Evolutionary conservation across 2,113 vertebrate species (phyloP).

Genomic region (Chaenocephalus aceratus): DNA sequence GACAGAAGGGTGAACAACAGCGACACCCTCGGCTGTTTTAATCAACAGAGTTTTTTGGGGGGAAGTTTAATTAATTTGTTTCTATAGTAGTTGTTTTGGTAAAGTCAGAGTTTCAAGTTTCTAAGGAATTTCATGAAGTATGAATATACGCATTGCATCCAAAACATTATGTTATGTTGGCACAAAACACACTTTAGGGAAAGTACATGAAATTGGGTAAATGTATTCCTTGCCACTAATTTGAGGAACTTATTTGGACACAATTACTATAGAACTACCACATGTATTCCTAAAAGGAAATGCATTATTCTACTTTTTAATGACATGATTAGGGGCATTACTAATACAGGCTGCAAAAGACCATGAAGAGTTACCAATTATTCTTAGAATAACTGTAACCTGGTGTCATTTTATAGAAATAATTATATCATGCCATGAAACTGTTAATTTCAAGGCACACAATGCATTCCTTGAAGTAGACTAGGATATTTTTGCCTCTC

Average conservation of each 20-base stretch:
- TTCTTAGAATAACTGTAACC: background rate
- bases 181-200: too few relatives aligned
- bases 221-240: too few relatives aligned
- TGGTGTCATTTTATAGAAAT: background rate
- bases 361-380: background rate
- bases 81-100: background rate
- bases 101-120: constrained; percentile 7
- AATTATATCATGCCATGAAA: background rate
- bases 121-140: constrained; percentile 8
- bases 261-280: background rate
- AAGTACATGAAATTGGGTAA: too few relatives aligned
- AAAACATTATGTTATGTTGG: too few relatives aligned
- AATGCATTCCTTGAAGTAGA: background rate
- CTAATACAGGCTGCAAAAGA: background rate
- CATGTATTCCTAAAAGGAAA: background rate
- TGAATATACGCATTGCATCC: background rate
- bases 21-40: background rate
- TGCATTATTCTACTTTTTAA: background rate
- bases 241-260: background rate
- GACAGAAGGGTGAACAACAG: constrained; percentile 19
- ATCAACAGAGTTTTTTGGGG: background rate
- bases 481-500: background rate
- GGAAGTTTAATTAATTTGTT: background rate
- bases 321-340: background rate
- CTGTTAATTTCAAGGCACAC: background rate